Evolutionary conservation across 2,113 vertebrate species (phyloP).

Genomic region (Vicugna pacos): DNA sequence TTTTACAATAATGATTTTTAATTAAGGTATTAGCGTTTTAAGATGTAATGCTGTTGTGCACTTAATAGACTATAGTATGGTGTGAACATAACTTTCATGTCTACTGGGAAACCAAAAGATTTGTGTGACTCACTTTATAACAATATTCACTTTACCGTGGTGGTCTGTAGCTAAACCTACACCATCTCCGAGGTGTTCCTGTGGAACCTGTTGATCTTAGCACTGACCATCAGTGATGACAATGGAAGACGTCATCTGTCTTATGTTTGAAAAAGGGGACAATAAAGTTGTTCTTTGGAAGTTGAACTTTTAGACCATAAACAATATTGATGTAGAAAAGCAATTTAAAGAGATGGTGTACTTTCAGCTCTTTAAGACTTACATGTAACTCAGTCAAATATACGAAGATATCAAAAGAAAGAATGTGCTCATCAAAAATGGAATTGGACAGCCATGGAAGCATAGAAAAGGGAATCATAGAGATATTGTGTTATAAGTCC

Average conservation of each 20-base stretch:
- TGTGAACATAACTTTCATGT: too few species aligned
- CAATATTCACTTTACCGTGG: too few species aligned
- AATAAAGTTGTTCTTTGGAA: neutral
- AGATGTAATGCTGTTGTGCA: too few species aligned
- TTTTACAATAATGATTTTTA: too few species aligned
- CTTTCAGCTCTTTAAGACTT: neutral
- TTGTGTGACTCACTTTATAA: too few species aligned
- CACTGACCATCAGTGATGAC: neutral
- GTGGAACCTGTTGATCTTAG: neutral
- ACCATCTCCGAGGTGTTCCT: too few species aligned
- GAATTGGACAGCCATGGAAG: neutral
- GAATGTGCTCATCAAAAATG: neutral
- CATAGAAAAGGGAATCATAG: neutral
- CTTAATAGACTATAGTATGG: too few species aligned
- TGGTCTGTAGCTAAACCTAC: too few species aligned
- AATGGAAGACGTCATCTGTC: neutral
- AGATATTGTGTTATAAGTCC: neutral
- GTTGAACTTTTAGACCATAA: neutral
- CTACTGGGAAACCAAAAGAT: too few species aligned
- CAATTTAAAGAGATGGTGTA: neutral
- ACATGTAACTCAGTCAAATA: neutral
- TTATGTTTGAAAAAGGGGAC: neutral
- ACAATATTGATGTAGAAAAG: neutral
- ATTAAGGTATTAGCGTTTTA: too few species aligned
- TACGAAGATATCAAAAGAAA: neutral